Evolutionary conservation across 1,140 invertebrate genomes (phyloP), one percentile per base, ranked within the genome.

Genomic region (Augochlora pura): DNA sequence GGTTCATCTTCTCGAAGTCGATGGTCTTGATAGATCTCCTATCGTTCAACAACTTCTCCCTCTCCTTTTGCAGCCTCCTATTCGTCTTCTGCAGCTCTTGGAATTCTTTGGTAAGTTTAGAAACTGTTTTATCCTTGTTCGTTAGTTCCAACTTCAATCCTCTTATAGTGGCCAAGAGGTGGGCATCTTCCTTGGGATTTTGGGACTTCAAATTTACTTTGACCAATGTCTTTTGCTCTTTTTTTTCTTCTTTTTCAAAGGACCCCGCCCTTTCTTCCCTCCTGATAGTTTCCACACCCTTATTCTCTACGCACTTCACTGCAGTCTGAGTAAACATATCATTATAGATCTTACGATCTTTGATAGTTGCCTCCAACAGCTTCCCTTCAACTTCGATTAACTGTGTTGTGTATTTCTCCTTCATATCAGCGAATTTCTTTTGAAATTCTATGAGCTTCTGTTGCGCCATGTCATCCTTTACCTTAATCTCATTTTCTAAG

Each of bases 51-150:
- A 93, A 88, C 87, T 93, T 94, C 88, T 97, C 96, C 78, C 96
- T 94, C 87, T 96, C 96, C 76, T 95, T 96, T 87, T 97, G 96
- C 79, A 97, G 88, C 87, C 95, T 95, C 72, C 94, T 92, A 87
- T 96, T 96, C 27, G 96, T 96, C 87, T 96, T 96, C 82, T 95
- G 95, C 25, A 95, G 87, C 62, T 97, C 96, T 25, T 96, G 96
- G 38, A 96, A 92, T 83, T 97, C 96, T 75, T 95, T 95, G 16
- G 94, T 96, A 2, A 97, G 89, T 75, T 96, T 96, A 32, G 93
- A 90, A 57, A 96, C 93, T 2, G 94, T 93, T 80, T 96, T 96
- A 74, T 97, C 96, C 87, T 96, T 96, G 49, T 94, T 95, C 10
- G 94, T 93, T 57, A 97, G 82, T 88, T 97, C 96, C 0, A 95